Base-by-base conservation (phyloP, 2,888 invertebrate genomes). In the Tholera decimalis region DNA sequence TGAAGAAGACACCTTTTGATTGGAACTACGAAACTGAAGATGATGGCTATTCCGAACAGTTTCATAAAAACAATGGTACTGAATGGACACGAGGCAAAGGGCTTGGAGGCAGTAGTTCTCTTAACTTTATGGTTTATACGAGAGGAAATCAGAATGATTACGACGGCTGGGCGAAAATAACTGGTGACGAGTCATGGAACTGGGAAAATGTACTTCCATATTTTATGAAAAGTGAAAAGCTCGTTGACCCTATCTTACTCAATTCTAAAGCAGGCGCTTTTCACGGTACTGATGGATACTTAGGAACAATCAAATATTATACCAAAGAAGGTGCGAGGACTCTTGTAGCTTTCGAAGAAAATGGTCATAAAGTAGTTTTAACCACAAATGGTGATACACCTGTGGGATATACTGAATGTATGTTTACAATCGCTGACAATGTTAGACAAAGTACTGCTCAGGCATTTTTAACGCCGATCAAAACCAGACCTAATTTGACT, bases 41-140 rank as follows among this genome's bases (percentile, higher is more conserved):
- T 22, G 65, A 75, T 41, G 85, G 93, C 35, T 96, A 70, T 35
- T 58, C 53, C 1, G 46, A 66, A 54, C 65, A 72, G 24, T 73
- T 58, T 24, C 77, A 82, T 6, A 73, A 63, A 33, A 72, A 69
- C 7, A 26, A 61, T 5, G 39, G 54, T 11, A 11, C 18, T 8
- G 73, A 70, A 43, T n/a, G 80, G 63, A 77, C 96, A 9, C 90
- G 96, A 28, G 97, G 97, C 0, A 97, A 96, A 79, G 91, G 96
- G 77, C 88, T 96, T 77, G 96, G 96, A 49, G 96, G 96, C 0
- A 89, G 91, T 0, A 96, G 96, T 26, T 89, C 92, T 1, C 79
- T 96, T 3, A 96, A 96, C 83, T 95, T 91, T 37, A 93, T 96
- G 88, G 83, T 96, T 41, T 96, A 96, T 67, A 87, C 96, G 0